Conservation (phyloP, 1,140 invertebrate species). For the Aphelenchoides fujianensis region DNA sequence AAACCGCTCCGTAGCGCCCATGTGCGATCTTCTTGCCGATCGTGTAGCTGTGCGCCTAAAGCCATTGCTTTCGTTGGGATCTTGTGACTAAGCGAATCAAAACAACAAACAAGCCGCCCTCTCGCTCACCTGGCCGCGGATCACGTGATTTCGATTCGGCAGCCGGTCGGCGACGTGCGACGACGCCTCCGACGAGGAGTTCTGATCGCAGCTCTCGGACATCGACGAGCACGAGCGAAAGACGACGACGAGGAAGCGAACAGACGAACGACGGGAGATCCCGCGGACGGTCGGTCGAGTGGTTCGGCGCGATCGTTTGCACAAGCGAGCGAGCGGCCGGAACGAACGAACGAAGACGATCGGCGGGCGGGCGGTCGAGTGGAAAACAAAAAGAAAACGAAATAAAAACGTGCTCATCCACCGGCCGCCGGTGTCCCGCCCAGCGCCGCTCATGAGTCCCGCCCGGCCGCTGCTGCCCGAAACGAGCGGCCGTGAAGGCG, state of each 20-base stretch:
- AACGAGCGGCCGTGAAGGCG: no score
- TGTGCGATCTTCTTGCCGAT: conserved; percentile 52
- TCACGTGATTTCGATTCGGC: conserved; percentile 51
- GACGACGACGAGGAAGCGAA: background rate
- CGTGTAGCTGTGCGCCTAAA: conserved; percentile 44
- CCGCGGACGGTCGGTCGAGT: background rate
- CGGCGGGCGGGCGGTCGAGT: no score
- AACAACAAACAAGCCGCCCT: no score
- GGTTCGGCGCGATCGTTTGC: no score
- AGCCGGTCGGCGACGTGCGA: conserved; percentile 40
- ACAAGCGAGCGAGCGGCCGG: no score
- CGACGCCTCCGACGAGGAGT: conserved; percentile 21
- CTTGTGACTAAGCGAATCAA: no score
- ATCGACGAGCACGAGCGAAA: background rate
- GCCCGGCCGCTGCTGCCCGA: no score
- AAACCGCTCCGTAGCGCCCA: conserved; percentile 57
- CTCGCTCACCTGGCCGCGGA: conserved; percentile 48
- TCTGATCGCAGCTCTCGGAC: conserved; percentile 9
- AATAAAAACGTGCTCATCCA: background rate
- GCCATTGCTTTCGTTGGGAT: no score
- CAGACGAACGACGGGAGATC: background rate
- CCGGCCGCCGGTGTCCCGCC: no score
- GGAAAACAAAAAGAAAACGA: background rate
- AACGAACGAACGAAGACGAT: no score
- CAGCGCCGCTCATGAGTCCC: no score